These are phyloP conservation scores for Notocelia uddmanniana DNA, from an alignment of 2,888 invertebrate species.

Conservation along the genomic window DNA sequence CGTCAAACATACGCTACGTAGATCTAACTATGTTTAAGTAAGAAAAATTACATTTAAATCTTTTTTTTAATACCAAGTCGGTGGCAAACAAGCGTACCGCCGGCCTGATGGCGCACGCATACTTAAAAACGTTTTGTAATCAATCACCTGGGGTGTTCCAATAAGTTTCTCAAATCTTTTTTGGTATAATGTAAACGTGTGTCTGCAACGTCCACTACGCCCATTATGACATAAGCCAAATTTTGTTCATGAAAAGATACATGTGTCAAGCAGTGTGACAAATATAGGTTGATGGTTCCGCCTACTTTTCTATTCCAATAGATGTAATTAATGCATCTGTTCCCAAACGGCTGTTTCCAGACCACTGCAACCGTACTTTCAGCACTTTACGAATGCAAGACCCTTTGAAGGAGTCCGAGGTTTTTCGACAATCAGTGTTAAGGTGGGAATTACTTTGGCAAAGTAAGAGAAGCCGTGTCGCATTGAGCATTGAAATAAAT, in stretches of 20 bases:
- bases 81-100: no score
- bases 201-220: no score
- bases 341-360: constrained; percentile 31
- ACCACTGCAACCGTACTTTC: constrained; percentile 67
- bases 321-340: constrained; percentile 13
- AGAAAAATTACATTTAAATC: no score
- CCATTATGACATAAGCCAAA: not conserved
- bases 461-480: constrained; percentile 48
- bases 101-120: no score
- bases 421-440: constrained; percentile 80
- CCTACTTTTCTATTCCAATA: not conserved
- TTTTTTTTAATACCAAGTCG: no score
- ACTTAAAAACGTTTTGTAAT: no score
- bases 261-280: not conserved
- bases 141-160: no score
- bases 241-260: not conserved
- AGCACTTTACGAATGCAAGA: constrained; percentile 80
- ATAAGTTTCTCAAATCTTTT: no score
- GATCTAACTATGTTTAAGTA: no score
- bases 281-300: not conserved
- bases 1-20: no score
- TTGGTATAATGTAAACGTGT: no score
- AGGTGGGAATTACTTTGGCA: constrained; percentile 63
- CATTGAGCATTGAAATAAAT: constrained; percentile 36
- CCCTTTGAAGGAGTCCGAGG: constrained; percentile 74